Conservation (phyloP, 2,888 invertebrate genomes). For the Deroplatys truncata region DNA sequence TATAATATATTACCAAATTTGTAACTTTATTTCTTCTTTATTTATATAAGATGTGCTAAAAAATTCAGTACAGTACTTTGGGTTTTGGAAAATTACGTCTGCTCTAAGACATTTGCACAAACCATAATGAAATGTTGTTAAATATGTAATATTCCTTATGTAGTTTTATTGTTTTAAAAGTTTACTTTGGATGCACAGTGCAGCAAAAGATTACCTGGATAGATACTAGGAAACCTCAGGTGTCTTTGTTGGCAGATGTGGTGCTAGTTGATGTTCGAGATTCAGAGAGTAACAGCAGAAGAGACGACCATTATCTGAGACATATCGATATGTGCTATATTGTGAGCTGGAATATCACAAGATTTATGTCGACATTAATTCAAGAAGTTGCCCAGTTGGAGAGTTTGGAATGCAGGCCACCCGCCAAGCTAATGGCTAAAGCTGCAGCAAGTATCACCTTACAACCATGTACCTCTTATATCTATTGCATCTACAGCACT, state of each 20-base stretch:
- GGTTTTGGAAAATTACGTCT: too few species aligned
- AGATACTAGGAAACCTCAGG: too few species aligned
- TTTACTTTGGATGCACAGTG: too few species aligned
- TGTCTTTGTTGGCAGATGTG: not conserved
- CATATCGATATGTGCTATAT: not conserved
- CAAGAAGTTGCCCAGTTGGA: not conserved
- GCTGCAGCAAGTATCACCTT: not conserved
- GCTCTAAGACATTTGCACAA: too few species aligned
- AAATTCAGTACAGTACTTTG: too few species aligned
- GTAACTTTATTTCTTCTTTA: too few species aligned
- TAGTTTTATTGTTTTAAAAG: too few species aligned
- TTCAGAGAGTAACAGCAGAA: not conserved
- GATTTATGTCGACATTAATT: not conserved
- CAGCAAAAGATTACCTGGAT: too few species aligned
- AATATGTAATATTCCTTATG: too few species aligned
- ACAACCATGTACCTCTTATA: not conserved
- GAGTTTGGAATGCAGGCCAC: not conserved
- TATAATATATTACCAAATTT: too few species aligned
- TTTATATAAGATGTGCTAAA: too few species aligned
- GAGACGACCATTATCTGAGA: not conserved
- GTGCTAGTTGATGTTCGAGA: not conserved
- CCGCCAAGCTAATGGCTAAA: not conserved
- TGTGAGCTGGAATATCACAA: not conserved
- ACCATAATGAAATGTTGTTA: too few species aligned
- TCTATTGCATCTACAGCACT: constrained; percentile 1